Conservation (phyloP, 2,888 invertebrate species). For the Hirtodrosophila alboralis region DNA sequence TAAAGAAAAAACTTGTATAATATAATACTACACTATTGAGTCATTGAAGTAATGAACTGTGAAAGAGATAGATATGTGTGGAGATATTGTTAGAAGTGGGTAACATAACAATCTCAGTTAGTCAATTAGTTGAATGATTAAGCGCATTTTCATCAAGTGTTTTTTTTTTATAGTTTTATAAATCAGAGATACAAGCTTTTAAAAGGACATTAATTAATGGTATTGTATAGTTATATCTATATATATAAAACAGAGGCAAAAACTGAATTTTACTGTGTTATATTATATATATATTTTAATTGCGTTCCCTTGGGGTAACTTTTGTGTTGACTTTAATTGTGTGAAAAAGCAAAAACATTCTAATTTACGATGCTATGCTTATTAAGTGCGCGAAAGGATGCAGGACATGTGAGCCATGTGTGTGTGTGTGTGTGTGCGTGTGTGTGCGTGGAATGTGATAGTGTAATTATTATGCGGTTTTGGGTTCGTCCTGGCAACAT, state of each 20-base stretch:
- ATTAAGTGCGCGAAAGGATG: slow-evolving; percentile 65
- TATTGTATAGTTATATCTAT: slow-evolving; percentile 16
- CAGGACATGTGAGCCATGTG: slow-evolving; percentile 51
- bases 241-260: slow-evolving; percentile 11
- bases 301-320: slow-evolving; percentile 50
- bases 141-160: slow-evolving; percentile 59
- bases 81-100: slow-evolving; percentile 1
- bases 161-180: slow-evolving; percentile 17
- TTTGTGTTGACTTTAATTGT: slow-evolving; percentile 78
- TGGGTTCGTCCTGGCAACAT: slow-evolving; percentile 38
- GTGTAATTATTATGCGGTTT: slow-evolving; percentile 78
- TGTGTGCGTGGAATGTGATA: slow-evolving; percentile 71
- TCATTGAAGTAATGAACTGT: slow-evolving; percentile 7
- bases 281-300: too few species aligned
- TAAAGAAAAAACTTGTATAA: too few species aligned
- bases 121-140: slow-evolving; percentile 62
- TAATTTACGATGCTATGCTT: slow-evolving; percentile 70
- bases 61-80: slow-evolving; percentile 4
- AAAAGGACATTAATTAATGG: slow-evolving; percentile 68
- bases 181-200: slow-evolving; percentile 39
- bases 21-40: slow-evolving; percentile 1
- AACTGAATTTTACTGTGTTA: too few species aligned
- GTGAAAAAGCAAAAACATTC: slow-evolving; percentile 79
- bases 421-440: too few species aligned
- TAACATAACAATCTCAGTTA: neutral